phyloP scores from a whole-genome alignment of 2,888 invertebrate genomes.

The Luperina testacea region DNA sequence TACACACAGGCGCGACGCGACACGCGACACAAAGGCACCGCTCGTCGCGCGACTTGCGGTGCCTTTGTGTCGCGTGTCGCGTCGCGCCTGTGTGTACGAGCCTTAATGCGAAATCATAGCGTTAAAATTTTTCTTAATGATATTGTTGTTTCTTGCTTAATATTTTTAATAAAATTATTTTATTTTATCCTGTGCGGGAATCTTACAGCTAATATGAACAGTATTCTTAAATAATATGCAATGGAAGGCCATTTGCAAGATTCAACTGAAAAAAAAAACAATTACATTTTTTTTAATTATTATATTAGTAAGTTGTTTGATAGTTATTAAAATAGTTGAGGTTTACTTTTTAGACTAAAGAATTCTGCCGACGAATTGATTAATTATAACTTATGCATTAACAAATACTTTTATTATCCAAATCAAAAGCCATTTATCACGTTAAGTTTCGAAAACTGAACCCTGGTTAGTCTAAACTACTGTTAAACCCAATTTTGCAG shows the following conservation, averaged over 20 bases:
- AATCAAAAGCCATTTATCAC: not conserved
- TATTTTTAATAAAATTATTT: not conserved
- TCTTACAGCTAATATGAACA: not conserved
- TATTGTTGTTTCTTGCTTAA: not conserved
- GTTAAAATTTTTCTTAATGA: not conserved
- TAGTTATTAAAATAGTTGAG: too few species aligned
- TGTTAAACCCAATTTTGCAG: not conserved
- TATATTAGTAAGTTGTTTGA: too few species aligned
- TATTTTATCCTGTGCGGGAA: not conserved
- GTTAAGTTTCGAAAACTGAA: not conserved
- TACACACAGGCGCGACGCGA: too few species aligned
- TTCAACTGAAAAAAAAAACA: not conserved
- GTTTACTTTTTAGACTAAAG: too few species aligned
- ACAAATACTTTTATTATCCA: not conserved
- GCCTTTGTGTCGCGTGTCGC: too few species aligned
- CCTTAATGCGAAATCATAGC: not conserved
- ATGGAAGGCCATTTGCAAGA: not conserved
- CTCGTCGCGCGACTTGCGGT: too few species aligned
- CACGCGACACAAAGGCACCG: too few species aligned
- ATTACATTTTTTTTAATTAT: not conserved
- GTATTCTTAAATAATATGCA: not conserved
- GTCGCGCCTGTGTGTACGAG: too few species aligned
- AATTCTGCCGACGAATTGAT: too few species aligned
- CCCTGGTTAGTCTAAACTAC: not conserved
- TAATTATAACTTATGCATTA: not conserved